Evolutionary conservation across 2,888 invertebrate genomes (phyloP), one percentile per base, ranked within the genome.

Genomic region (Eupithecia tripunctaria): DNA sequence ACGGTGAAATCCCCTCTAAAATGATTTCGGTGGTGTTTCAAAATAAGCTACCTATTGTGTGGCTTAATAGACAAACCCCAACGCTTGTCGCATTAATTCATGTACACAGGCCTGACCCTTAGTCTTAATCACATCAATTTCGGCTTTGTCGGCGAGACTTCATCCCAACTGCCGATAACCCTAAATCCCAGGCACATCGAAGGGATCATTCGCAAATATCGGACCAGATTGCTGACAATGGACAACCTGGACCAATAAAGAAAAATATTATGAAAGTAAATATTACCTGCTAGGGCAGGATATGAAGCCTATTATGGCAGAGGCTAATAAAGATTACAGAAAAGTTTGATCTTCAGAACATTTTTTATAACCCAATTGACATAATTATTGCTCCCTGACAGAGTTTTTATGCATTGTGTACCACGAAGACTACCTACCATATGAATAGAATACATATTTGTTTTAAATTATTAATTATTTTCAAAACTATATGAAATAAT

Each of bases 111-210:
- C 32, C 64, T 68, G 59, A 56, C 64, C 47, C 47, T 18, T n/a
- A n/a, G 43, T 25, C 65, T 29, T 66, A 68, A 65, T 72, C 60
- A 66, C 62, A 62, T 72, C 62, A 66, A 66, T 62, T 60, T 64
- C 32, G 29, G 51, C 66, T 69, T 70, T 67, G 51, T 62, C 60
- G 32, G 51, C 67, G 36, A 69, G 60, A 69, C 47, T 68, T 70
- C 51, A 72, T 67, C 68, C 51, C 64, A 59, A 47, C 67, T 70
- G 70, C 66, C 74, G 67, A 74, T 76, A 77, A 62, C 43, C 68
- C 69, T 60, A 67, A 74, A 72, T 74, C 69, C 67, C 25, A 36
- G 64, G 51, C 51, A 68, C 60, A 72, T 29, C 70, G 56, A 69
- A 60, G 27, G 66, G 62, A 38, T 59, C 38, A 73, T 69, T 73